Conservation (phyloP, 2,797 vertebrate species). For the Hydrophis major region DNA sequence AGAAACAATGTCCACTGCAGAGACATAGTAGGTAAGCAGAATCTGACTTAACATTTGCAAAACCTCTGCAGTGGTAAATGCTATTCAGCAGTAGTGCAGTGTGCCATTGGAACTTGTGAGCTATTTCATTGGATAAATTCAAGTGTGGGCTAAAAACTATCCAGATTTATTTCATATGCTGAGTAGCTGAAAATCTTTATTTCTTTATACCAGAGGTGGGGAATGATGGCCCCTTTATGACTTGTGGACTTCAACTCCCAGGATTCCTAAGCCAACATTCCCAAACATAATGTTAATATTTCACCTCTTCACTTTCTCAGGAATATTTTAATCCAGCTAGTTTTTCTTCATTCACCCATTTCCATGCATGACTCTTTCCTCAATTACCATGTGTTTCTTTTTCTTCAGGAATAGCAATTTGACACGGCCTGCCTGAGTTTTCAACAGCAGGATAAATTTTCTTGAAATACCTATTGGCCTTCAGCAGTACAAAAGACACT, state of each 20-base stretch:
- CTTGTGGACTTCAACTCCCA: not conserved
- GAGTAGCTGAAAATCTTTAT: not conserved
- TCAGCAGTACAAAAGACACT: not conserved
- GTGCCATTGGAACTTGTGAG: not conserved
- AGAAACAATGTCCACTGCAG: not conserved
- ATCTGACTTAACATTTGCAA: not conserved
- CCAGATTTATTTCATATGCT: not conserved
- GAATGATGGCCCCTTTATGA: not conserved
- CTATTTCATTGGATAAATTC: not conserved
- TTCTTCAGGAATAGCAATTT: not conserved
- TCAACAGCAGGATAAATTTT: not conserved
- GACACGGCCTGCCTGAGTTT: slow-evolving; percentile 2
- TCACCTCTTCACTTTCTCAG: not conserved
- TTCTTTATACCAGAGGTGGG: not conserved
- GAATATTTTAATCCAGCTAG: not conserved
- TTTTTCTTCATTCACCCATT: not conserved
- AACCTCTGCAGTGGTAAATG: not conserved
- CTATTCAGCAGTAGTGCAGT: not conserved
- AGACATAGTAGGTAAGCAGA: not conserved
- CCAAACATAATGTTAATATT: not conserved
- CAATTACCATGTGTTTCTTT: not conserved
- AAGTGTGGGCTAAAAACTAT: not conserved
- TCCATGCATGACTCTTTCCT: not conserved
- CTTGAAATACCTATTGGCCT: not conserved
- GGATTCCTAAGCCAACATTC: not conserved